A percentile compares a stretch with the other conserved stretches of the same genome.
Conservation (phyloP, 2,888 invertebrate species). For the Polylopha cassiicola region DNA sequence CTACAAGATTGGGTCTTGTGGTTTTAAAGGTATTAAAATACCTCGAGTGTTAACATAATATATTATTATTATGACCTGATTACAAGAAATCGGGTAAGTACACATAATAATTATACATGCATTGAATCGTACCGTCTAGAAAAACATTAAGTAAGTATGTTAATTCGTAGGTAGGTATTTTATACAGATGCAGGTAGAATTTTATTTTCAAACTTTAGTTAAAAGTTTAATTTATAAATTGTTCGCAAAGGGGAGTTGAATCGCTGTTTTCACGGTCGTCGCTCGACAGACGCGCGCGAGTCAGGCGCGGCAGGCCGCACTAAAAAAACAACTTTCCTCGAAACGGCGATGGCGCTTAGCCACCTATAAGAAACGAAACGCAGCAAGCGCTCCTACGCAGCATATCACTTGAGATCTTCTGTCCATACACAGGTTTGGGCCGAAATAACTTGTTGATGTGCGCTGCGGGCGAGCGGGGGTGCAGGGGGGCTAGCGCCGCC, state of each 20-base stretch:
- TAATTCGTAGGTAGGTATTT: too few relatives aligned
- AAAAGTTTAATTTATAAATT: slow-evolving; percentile 21
- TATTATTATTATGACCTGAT: too few relatives aligned
- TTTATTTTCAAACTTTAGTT: not conserved
- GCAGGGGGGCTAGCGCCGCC: slow-evolving; percentile 67
- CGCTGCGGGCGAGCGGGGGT: slow-evolving; percentile 48
- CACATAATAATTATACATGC: too few relatives aligned
- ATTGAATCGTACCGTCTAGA: too few relatives aligned
- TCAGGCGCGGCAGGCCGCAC: slow-evolving; percentile 61
- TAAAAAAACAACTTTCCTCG: slow-evolving; percentile 75
- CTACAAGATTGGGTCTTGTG: too few relatives aligned
- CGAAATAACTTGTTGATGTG: slow-evolving; percentile 77
- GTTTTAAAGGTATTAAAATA: too few relatives aligned
- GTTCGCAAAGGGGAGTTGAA: slow-evolving; percentile 38
- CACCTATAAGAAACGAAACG: slow-evolving; percentile 40
- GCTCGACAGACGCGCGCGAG: slow-evolving; percentile 66
- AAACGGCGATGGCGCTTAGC: slow-evolving; percentile 75
- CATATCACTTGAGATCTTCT: slow-evolving; percentile 56
- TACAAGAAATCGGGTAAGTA: too few relatives aligned
- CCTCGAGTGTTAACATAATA: too few relatives aligned
- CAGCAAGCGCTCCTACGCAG: slow-evolving; percentile 41
- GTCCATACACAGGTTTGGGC: slow-evolving; percentile 46
- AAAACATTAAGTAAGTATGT: too few relatives aligned
- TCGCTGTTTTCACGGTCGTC: slow-evolving; percentile 67
- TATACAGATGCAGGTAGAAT: too few relatives aligned